Evolutionary conservation across 2,888 invertebrate species (phyloP), one percentile per base, ranked within the genome.

Genomic region (Penaeus monodon): DNA sequence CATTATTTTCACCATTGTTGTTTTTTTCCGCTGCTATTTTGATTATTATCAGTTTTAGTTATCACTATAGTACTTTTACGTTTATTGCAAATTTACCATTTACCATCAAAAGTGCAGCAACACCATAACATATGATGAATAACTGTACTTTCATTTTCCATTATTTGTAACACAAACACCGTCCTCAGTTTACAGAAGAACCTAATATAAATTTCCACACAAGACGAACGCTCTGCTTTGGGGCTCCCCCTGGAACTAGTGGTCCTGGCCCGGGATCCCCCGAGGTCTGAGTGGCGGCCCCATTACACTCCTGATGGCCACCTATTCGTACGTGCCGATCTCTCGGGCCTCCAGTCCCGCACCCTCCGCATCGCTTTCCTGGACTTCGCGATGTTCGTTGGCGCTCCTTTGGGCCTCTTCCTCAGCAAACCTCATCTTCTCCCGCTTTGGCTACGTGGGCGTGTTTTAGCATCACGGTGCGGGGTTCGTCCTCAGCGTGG

Each of bases 381-480:
- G 22, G 70, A 70, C 33, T 27, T 29, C n/a, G 17, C 33, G 70
- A 70, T 70, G 70, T 70, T 70, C 33, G 70, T 70, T 20, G 70
- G 70, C 33, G 70, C 70, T 17, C 70, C 70, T 24, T 1, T 70
- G 17, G 70, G 70, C n/a, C 70, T 78, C 44, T 78, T 49, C 78
- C 44, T 78, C 78, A 78, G 78, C 57, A 78, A n/a, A n/a, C 10
- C 24, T 57, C 22, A 38, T 78, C 27, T 78, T 78, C 73, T 38
- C 33, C 29, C 33, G 33, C 22, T 73, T 73, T 33, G 85, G 80
- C 49, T 85, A 85, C 80, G 63, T 49, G 63, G 79, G 79, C 68
- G 80, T 85, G 33, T 85, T 64, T n/a, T 33, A 70, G 44, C n/a
- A 63, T 85, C 80, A 73, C 38, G 68, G 68, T 12, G 7, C n/a